Evolutionary conservation across 37 sponge, comb jelly and placozoan species (phyloP).

Genomic region (Bolinopsis microptera): DNA sequence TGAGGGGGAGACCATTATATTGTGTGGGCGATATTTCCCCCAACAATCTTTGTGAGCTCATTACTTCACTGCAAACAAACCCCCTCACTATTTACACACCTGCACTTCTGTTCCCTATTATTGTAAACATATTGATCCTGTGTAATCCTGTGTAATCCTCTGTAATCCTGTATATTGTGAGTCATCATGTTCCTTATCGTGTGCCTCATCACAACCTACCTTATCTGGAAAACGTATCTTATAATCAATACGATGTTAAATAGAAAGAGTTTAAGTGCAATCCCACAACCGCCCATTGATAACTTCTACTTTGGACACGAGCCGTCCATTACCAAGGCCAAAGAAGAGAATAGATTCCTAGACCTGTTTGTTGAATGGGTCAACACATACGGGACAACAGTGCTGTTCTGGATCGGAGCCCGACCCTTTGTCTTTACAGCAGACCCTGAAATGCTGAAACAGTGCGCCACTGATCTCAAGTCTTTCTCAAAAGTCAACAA

Average conservation of each 20-base stretch:
- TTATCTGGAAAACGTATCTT: neutral
- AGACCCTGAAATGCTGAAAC: neutral
- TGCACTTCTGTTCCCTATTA: no score
- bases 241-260: neutral
- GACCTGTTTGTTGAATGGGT: neutral
- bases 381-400: neutral
- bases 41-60: no score
- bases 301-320: neutral
- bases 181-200: neutral
- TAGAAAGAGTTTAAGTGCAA: neutral
- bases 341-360: slow-evolving; percentile 15
- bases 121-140: no score
- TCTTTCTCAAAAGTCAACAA: neutral
- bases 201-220: neutral
- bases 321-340: neutral
- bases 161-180: no score
- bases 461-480: neutral
- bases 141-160: no score
- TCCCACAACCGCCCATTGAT: slow-evolving; percentile 14
- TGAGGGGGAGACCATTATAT: no score
- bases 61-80: no score
- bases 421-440: neutral
- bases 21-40: no score
- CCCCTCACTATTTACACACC: no score
- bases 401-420: neutral